Conservation (phyloP, 2,888 invertebrate species). For the Tetanocera ferruginea region DNA sequence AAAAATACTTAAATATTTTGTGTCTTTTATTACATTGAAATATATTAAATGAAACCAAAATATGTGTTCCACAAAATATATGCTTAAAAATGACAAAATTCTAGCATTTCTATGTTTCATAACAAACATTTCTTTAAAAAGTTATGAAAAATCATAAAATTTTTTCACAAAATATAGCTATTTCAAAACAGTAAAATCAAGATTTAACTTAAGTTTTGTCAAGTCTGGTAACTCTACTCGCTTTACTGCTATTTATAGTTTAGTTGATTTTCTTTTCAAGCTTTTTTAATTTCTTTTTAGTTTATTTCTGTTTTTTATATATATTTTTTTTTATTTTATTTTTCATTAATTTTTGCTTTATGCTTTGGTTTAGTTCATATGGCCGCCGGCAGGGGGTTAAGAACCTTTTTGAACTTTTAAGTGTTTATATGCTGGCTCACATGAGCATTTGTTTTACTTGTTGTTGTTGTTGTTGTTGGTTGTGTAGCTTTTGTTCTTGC, state of each 20-base stretch:
- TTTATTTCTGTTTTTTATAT: constrained; percentile 45
- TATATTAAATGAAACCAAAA: too few relatives aligned
- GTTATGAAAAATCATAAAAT: background rate
- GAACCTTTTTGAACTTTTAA: constrained; percentile 66
- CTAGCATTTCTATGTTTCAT: too few relatives aligned
- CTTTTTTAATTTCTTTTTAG: constrained; percentile 12
- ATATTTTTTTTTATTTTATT: background rate
- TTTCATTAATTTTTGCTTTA: constrained; percentile 26
- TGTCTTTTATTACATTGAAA: too few relatives aligned
- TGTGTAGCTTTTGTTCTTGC: constrained; percentile 29
- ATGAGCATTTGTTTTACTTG: constrained; percentile 15
- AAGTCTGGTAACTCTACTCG: background rate
- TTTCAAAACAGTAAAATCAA: too few relatives aligned
- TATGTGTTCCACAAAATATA: too few relatives aligned
- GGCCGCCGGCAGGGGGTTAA: constrained; percentile 64
- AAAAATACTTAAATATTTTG: too few relatives aligned
- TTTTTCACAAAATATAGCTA: too few relatives aligned
- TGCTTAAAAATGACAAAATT: too few relatives aligned
- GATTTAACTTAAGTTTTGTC: background rate
- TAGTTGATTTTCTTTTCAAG: constrained; percentile 9
- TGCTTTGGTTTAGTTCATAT: constrained; percentile 52
- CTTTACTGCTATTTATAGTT: constrained; percentile 29
- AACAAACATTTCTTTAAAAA: too few relatives aligned
- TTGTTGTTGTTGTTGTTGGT: constrained; percentile 46
- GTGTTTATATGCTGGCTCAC: constrained; percentile 54